Evolutionary conservation across 2,888 invertebrate genomes (phyloP).

Genomic region (Lobophora halterata): DNA sequence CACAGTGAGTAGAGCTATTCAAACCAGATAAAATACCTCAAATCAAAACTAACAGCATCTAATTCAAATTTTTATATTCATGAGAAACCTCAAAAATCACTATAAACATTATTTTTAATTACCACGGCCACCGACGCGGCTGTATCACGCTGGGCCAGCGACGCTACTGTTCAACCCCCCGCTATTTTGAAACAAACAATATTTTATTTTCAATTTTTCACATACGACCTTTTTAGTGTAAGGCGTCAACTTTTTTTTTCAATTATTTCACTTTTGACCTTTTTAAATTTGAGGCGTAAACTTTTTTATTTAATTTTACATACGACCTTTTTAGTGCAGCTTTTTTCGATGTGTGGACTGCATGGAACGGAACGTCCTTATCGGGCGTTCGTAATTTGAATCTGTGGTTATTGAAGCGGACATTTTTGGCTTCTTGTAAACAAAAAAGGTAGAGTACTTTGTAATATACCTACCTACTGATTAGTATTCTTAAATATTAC

Average conservation of each 20-base stretch:
- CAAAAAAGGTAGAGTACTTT: no score
- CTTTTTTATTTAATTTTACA: constrained; percentile 42
- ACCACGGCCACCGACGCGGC: constrained; percentile 52
- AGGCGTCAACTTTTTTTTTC: constrained; percentile 35
- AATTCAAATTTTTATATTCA: constrained; percentile 8
- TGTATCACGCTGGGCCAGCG: constrained; percentile 61
- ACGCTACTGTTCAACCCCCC: constrained; percentile 74
- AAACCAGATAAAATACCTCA: no score
- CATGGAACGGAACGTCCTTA: constrained; percentile 46
- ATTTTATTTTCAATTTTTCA: constrained; percentile 47
- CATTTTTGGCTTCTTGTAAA: constrained; percentile 42
- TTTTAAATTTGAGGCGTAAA: constrained; percentile 16
- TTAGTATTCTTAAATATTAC: no score
- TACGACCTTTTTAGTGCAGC: background rate
- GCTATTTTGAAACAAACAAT: constrained; percentile 38
- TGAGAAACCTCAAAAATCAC: constrained; percentile 15
- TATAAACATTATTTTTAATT: constrained; percentile 33
- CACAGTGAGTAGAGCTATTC: no score
- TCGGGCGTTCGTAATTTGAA: constrained; percentile 40
- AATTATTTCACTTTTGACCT: constrained; percentile 37
- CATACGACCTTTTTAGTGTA: constrained; percentile 18
- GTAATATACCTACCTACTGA: no score
- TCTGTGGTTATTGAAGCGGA: constrained; percentile 45
- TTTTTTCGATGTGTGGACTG: constrained; percentile 30
- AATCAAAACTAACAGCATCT: background rate